Base-by-base conservation (phyloP, 1,140 invertebrate species). In the Danaus plexippus region DNA sequence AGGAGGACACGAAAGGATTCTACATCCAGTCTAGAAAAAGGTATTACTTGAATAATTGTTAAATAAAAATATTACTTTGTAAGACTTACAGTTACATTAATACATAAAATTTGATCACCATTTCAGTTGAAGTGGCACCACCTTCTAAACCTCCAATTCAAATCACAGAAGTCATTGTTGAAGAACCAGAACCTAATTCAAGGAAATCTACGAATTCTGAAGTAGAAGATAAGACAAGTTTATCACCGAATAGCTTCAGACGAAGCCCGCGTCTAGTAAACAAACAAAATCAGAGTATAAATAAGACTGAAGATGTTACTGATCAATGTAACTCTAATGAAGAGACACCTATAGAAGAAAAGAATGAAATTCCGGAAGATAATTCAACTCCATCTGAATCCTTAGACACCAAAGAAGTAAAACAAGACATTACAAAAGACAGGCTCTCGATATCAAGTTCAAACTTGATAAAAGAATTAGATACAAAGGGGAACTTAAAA, bases 1-100 rank as follows among this genome's bases (percentile, higher is more conserved):
- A 66, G 79, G 58, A 73, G 74, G 59, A 80, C 73, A n/a, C 69
- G 82, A 52, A 84, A 75, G 61, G 75, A 81, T 59, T 85, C 80
- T 32, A 59, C 73, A 47, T 74, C 80, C 9, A 84, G 72, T 62
- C 48, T 81, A 57, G 80, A 85, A 51, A 77, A 77, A 66, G 79
- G 79, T 83, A 64, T 57, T 43, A 41, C 47, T 11, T 64, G 7
- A 3, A 32, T 32, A 7, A 5, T 32, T 32, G 22, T 32, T 32
- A 32, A 32, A 32, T 32, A 32, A 32, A 2, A 3, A 32, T 32
- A 32, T 2, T 32, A 32, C 22, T 32, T 32, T 4, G 4, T 32
- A 32, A 3, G 22, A 32, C 7, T 32, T 32, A 5, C 22, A 32
- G 22, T 32, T 6, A 32, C 7, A 32, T 32, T 32, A 32, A 32